Conservation (phyloP, 1,140 invertebrate genomes). For the Camponotus floridanus region DNA sequence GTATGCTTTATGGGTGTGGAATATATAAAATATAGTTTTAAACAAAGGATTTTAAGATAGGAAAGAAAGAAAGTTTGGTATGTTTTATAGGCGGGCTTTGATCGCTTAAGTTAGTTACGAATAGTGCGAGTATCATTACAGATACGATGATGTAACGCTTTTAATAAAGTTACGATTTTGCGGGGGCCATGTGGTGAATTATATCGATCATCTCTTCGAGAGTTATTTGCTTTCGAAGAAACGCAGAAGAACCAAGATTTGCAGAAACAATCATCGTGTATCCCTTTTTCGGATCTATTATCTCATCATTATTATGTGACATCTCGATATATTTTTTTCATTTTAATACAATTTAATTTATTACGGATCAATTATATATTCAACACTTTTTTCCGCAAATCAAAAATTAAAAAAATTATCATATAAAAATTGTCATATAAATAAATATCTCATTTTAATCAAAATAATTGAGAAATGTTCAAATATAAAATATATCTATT, state of each 20-base stretch:
- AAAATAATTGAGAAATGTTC: too few species aligned
- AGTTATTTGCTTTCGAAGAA: constrained; percentile 7
- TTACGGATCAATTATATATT: not conserved
- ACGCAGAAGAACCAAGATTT: not conserved
- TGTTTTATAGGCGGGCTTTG: not conserved
- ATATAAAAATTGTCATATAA: too few species aligned
- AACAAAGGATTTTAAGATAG: too few species aligned
- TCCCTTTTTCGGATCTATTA: not conserved
- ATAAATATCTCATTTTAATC: too few species aligned
- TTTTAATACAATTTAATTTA: not conserved
- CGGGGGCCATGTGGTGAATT: constrained; percentile 35
- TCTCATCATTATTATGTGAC: not conserved
- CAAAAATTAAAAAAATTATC: too few species aligned
- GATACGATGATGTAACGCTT: constrained; percentile 26
- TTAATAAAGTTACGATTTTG: constrained; percentile 42
- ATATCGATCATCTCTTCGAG: constrained; percentile 18
- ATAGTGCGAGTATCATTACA: not conserved
- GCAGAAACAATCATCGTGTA: not conserved
- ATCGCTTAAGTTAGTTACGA: constrained; percentile 8
- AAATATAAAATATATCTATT: too few species aligned
- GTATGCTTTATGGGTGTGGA: too few species aligned
- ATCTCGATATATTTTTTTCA: not conserved
- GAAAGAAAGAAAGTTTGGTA: not conserved
- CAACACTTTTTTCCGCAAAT: not conserved
- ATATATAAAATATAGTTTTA: too few species aligned